These are phyloP conservation scores for Myoxocephalus aenaeus DNA, from an alignment of 2,797 vertebrate species.

Conservation along the genomic window DNA sequence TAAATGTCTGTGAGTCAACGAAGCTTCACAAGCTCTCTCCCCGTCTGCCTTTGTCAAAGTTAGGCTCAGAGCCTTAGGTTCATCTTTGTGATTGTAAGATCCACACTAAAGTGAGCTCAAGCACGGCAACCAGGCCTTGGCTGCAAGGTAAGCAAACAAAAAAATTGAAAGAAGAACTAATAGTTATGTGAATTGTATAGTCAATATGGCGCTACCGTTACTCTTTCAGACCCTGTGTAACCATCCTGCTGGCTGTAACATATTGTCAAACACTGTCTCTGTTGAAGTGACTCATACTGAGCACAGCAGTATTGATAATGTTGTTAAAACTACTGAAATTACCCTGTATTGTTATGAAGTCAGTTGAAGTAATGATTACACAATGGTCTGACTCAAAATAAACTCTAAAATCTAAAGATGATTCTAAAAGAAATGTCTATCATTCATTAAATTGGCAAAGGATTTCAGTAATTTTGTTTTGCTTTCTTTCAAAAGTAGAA, in stretches of 20 bases:
- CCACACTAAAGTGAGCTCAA: conserved; percentile 43
- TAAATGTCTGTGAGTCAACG: conserved; percentile 80
- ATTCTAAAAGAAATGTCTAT: neutral
- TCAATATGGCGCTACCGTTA: neutral
- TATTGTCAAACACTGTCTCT: neutral
- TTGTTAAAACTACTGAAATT: conserved; percentile 10
- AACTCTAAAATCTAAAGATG: neutral
- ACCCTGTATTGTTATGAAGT: neutral
- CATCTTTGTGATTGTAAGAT: conserved; percentile 32
- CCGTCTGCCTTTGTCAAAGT: conserved; percentile 69
- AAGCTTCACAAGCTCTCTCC: conserved; percentile 77
- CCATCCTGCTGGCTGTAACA: neutral
- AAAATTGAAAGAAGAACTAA: conserved; percentile 4
- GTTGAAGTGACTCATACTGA: neutral
- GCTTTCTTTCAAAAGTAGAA: conserved; percentile 4
- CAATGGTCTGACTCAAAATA: neutral
- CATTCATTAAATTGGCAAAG: neutral
- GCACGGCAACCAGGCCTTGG: conserved; percentile 10
- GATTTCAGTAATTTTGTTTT: neutral
- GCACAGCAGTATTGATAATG: neutral
- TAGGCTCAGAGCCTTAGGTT: conserved; percentile 41
- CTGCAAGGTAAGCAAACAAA: conserved; percentile 67
- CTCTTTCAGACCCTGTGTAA: neutral
- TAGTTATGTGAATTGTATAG: neutral
- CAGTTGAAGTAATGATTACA: neutral